Conservation (phyloP, 1,140 invertebrate genomes). For the Heliothis subflexa region DNA sequence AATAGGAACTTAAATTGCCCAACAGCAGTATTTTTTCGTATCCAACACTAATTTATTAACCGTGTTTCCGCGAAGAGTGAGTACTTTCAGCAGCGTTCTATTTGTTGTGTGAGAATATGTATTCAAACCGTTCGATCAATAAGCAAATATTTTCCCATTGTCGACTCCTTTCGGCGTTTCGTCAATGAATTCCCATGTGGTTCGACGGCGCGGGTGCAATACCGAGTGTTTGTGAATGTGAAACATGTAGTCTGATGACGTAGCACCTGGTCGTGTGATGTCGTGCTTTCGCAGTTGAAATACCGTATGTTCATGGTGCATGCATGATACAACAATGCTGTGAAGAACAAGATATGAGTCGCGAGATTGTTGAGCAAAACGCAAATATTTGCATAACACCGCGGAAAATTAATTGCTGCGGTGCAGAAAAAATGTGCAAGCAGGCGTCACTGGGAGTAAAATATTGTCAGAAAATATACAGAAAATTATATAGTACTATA, state of each 20-base stretch:
- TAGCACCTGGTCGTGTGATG: conserved; percentile 37
- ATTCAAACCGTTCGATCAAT: conserved; percentile 22
- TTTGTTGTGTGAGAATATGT: conserved; percentile 53
- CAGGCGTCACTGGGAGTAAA: conserved; percentile 3
- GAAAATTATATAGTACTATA: conserved; percentile 10
- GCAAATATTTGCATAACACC: conserved; percentile 22
- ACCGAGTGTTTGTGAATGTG: conserved; percentile 30
- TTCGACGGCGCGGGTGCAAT: conserved; percentile 4
- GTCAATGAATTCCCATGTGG: conserved; percentile 42
- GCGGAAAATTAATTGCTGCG: not conserved
- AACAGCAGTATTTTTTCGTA: conserved; percentile 18
- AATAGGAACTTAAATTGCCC: conserved; percentile 33
- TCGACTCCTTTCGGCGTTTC: conserved; percentile 29
- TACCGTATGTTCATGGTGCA: conserved; percentile 26
- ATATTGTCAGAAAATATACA: conserved; percentile 28
- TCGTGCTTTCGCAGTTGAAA: conserved; percentile 29
- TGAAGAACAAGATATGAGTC: conserved; percentile 17
- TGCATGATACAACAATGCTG: conserved; percentile 29
- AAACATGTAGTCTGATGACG: conserved; percentile 34
- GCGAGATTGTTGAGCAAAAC: conserved; percentile 19
- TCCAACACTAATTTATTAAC: conserved; percentile 3
- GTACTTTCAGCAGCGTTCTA: conserved; percentile 1
- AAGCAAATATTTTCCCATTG: conserved; percentile 51
- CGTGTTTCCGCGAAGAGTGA: conserved; percentile 24
- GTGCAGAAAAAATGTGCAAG: conserved; percentile 22